Conservation (phyloP, 30 jellyfish, hydroid and myxozoan species). For the Cassiopea andromeda region DNA sequence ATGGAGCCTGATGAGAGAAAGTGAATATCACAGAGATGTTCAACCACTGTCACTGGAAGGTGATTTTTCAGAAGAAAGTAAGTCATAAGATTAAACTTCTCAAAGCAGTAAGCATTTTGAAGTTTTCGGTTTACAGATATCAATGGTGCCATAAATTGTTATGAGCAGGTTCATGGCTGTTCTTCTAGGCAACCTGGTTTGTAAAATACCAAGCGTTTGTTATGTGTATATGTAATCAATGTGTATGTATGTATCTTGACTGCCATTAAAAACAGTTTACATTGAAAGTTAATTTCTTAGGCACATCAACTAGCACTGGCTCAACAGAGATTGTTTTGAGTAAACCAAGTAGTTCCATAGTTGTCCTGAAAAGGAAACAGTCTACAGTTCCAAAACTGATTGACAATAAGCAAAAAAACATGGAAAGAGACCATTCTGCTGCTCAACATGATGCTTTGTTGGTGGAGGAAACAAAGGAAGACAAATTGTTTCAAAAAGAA, state of each 20-base stretch:
- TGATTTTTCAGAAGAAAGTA: background rate
- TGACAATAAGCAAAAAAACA: constrained; percentile 51
- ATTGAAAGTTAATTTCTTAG: background rate
- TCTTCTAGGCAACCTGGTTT: background rate
- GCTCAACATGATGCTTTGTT: constrained; percentile 33
- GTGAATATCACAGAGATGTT: background rate
- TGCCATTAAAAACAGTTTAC: background rate
- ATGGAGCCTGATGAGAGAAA: background rate
- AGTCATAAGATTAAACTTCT: background rate
- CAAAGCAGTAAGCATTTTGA: background rate
- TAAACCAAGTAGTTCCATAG: background rate
- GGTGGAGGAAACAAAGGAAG: constrained; percentile 12
- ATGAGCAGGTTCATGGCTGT: background rate
- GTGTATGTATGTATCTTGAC: background rate
- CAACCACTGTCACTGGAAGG: background rate
- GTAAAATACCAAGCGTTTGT: background rate
- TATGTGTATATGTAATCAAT: background rate
- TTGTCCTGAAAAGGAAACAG: background rate
- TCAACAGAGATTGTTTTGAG: background rate
- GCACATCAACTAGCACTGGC: background rate
- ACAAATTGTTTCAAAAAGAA: constrained; percentile 36
- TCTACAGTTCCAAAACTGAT: background rate
- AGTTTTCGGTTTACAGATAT: background rate
- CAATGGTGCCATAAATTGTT: background rate
- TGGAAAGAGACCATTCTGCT: constrained; percentile 20